These are phyloP conservation scores for Arenicola marina DNA, from an alignment of 2,888 invertebrate species.

Conservation along the genomic window DNA sequence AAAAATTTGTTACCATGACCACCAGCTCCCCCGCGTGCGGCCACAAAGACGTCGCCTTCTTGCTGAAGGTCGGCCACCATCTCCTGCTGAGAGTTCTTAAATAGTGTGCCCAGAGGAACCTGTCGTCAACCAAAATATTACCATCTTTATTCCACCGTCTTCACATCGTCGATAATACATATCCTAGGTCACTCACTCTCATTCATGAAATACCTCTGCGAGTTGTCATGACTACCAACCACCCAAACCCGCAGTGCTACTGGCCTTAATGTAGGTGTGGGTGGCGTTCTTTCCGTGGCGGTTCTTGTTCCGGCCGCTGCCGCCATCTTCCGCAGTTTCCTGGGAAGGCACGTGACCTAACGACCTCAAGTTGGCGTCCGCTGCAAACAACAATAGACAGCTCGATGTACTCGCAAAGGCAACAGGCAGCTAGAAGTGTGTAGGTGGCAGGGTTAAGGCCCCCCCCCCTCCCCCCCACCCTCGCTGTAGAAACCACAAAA, in stretches of 20 bases:
- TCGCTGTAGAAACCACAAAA: too few species aligned
- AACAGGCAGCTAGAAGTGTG: too few species aligned
- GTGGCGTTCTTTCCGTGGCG: slow-evolving; percentile 71
- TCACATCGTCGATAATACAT: neutral
- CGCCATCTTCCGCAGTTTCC: slow-evolving; percentile 72
- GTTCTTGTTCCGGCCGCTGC: slow-evolving; percentile 74
- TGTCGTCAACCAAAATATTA: neutral
- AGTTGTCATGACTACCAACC: neutral
- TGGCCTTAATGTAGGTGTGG: slow-evolving; percentile 34
- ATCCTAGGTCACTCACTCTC: neutral
- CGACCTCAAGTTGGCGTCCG: slow-evolving; percentile 72
- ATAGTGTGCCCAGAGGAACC: slow-evolving; percentile 70
- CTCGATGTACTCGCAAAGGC: too few species aligned
- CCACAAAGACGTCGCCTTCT: slow-evolving; percentile 81
- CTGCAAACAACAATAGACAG: slow-evolving; percentile 63
- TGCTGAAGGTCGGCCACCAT: slow-evolving; percentile 72
- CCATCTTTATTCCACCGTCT: neutral
- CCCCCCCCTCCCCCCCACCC: too few species aligned
- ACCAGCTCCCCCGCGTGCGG: slow-evolving; percentile 92
- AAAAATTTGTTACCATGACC: slow-evolving; percentile 96
- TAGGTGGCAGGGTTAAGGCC: too few species aligned
- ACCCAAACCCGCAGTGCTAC: neutral
- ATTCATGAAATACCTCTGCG: neutral
- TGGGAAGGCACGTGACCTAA: slow-evolving; percentile 71
- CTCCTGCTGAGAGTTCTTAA: slow-evolving; percentile 65